A percentile compares a stretch with the other conserved stretches of the same genome.
phyloP scores from a whole-genome alignment of 2,888 invertebrate genomes.

The Heliconius ismenius region DNA sequence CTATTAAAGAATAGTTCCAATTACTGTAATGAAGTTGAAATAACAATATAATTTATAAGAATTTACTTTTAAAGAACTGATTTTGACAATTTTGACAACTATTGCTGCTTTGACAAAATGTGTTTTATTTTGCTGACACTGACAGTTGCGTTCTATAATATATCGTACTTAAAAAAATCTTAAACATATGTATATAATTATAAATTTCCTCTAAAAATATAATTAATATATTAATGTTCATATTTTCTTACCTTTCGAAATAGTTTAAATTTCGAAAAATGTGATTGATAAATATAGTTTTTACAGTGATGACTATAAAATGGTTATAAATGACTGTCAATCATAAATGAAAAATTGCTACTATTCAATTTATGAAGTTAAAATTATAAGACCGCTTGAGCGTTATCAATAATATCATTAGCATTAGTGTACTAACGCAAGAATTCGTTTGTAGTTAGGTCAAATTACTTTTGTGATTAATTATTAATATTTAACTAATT shows the following conservation, averaged over 20 bases:
- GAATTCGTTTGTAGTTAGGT: neutral
- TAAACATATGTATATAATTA: neutral
- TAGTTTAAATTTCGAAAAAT: neutral
- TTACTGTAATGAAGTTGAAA: neutral
- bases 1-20: neutral
- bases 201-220: neutral
- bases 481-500: constrained; percentile 1
- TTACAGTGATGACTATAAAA: neutral
- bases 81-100: constrained; percentile 23
- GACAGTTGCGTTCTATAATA: constrained; percentile 7
- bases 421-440: neutral
- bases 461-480: neutral
- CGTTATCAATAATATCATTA: neutral
- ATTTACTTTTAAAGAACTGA: constrained; percentile 13
- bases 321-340: neutral
- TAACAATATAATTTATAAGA: constrained; percentile 14
- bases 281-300: neutral
- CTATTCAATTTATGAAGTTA: neutral
- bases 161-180: neutral
- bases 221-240: neutral
- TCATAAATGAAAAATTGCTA: neutral
- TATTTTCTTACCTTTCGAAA: neutral
- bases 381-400: neutral
- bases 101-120: constrained; percentile 4
- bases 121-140: constrained; percentile 12